Conservation (phyloP, 2,888 invertebrate species). For the Prenolepis imparis region DNA sequence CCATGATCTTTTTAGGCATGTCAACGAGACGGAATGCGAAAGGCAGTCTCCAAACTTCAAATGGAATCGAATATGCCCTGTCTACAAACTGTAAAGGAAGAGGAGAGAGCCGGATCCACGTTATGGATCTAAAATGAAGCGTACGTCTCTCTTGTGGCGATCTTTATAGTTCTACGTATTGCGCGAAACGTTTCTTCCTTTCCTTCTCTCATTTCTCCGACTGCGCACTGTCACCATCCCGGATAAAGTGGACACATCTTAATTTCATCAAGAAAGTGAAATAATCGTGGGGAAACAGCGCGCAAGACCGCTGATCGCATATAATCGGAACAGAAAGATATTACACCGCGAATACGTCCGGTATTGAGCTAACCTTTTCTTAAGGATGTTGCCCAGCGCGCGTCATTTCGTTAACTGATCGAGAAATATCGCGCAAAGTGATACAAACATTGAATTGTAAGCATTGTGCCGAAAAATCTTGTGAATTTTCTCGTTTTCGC, state of each 20-base stretch:
- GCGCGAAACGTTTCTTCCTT: constrained; percentile 42
- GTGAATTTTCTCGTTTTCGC: not conserved
- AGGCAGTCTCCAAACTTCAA: constrained; percentile 56
- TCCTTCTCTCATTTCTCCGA: constrained; percentile 34
- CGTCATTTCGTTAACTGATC: constrained; percentile 9
- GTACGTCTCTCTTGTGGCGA: constrained; percentile 55
- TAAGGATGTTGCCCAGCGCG: not conserved
- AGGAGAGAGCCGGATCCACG: constrained; percentile 50
- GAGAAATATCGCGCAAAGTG: constrained; percentile 23
- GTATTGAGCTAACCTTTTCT: constrained; percentile 1
- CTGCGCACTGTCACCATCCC: constrained; percentile 8
- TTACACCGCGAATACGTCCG: constrained; percentile 1
- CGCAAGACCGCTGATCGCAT: not conserved
- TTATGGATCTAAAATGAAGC: constrained; percentile 72
- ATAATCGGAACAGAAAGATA: not conserved
- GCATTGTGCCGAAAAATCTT: not conserved
- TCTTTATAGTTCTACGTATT: constrained; percentile 52
- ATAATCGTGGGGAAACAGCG: constrained; percentile 34
- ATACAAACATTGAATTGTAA: not conserved
- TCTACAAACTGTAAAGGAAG: constrained; percentile 51
- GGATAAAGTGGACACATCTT: constrained; percentile 55
- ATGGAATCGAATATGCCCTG: constrained; percentile 66
- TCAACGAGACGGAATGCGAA: constrained; percentile 60
- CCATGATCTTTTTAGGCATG: constrained; percentile 34
- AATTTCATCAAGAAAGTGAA: constrained; percentile 58